Percentiles rank a stretch among this genome's conserved stretches.
phyloP scores from a whole-genome alignment of 2,113 vertebrate species.

The Phocoena phocoena region DNA sequence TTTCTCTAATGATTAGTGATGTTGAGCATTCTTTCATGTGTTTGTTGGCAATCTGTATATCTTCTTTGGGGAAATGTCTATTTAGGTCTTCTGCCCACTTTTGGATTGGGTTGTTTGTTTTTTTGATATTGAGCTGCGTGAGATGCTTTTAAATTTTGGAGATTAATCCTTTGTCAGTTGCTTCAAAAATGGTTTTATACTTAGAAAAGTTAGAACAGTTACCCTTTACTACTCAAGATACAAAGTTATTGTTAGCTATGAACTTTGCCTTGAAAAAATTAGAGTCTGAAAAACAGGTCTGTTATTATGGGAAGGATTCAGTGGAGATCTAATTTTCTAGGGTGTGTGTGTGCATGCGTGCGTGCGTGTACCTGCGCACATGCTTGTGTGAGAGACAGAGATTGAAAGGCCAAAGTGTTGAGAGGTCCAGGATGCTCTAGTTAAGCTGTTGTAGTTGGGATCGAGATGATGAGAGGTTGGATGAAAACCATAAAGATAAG shows the following conservation, averaged over 20 bases:
- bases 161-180: too few species aligned
- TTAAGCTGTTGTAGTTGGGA: not conserved
- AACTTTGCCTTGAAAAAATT: not conserved
- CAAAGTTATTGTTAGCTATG: not conserved
- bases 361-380: accelerated
- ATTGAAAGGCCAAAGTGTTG: not conserved
- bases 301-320: not conserved
- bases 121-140: too few species aligned
- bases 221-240: not conserved
- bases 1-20: too few species aligned
- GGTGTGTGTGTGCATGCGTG: not conserved
- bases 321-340: not conserved
- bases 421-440: not conserved
- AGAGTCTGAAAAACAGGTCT: not conserved
- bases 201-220: slow-evolving; percentile 7
- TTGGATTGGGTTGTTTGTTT: too few species aligned
- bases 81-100: too few species aligned
- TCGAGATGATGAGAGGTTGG: not conserved
- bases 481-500: not conserved
- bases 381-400: not conserved
- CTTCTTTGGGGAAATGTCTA: too few species aligned
- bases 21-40: too few species aligned
- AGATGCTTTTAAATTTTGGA: too few species aligned
- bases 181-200: not conserved
- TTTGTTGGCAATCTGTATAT: too few species aligned